phyloP scores from a whole-genome alignment of 2,113 vertebrate species.

The Rhineura floridana region DNA sequence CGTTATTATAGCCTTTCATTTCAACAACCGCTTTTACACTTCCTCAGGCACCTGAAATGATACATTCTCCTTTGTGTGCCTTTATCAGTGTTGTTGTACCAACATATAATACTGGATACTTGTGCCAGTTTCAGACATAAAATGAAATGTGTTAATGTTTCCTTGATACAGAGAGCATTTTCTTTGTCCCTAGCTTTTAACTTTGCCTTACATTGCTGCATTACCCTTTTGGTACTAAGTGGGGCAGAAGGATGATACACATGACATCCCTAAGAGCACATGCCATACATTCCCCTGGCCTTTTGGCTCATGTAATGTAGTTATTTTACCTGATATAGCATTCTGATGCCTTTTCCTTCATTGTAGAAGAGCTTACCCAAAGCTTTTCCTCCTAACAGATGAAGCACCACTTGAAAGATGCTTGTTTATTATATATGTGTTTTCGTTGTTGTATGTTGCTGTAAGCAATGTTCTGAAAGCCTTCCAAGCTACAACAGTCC shows the following conservation, averaged over 20 bases:
- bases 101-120: not conserved
- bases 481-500: not conserved
- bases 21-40: conserved; percentile 1
- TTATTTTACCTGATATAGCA: not conserved
- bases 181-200: no score
- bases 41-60: conserved; percentile 20
- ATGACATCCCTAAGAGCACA: not conserved
- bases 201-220: not conserved
- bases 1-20: conserved; percentile 36
- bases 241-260: not conserved
- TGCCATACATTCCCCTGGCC: not conserved
- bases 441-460: not conserved
- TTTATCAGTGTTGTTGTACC: not conserved
- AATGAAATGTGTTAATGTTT: not conserved
- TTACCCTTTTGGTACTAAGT: not conserved
- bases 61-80: conserved; percentile 17
- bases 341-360: no score
- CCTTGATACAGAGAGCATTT: not conserved
- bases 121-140: conserved; percentile 34
- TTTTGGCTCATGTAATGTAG: not conserved
- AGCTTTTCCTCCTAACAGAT: not conserved
- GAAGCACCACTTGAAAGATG: not conserved
- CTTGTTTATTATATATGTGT: not conserved
- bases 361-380: not conserved
- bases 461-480: not conserved